Base-by-base conservation (phyloP, 2,888 invertebrate species). In the Anticlea derivata region DNA sequence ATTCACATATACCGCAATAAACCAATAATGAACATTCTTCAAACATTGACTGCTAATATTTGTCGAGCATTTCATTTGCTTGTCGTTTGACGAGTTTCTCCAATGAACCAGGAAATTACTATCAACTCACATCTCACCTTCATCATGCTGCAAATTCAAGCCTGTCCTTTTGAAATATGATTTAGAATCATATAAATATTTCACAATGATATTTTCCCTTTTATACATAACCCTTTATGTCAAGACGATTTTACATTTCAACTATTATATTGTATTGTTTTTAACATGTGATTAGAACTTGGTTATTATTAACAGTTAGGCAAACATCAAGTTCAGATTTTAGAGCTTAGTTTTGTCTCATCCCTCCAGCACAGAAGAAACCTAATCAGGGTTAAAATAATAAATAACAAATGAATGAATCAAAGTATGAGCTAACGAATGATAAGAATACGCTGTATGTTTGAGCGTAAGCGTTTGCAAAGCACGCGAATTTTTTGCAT, bases 11-110 rank as follows among this genome's bases (percentile, higher is more conserved):
- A 29, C 3, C 7, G 22, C 34, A 29, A 11, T 22, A 35, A 27
- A 35, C 11, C 30, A 30, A 40, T 30, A 40, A 34, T 5, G 4
- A 11, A 44, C 26, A 44, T 22, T 29, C 17, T 37, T 7, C 37
- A 24, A 46, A 31, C 17, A 38, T 38, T 38, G 17, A 8, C 35
- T 7, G 38, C 46, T 24, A 38, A 46, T 46, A 37, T 46, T 38
- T 23, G 24, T 31, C 23, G 8, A 38, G 7, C 11, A 46, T 46
- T 46, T 38, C 31, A 31, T 31, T 31, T 31, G 24, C 7, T 13
- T 31, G 23, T 2, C 24, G 24, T 38, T 30, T 4, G 12, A 30
- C 23, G 8, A 22, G 30, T 1, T 4, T 31, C 13, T 22, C 7
- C 7, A 38, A 27, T 46, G 30, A 10, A 17, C 7, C 8, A 17